These are phyloP conservation scores for Aradophagus sp. DNA, from an alignment of 1,140 invertebrate genomes.

Conservation along the genomic window DNA sequence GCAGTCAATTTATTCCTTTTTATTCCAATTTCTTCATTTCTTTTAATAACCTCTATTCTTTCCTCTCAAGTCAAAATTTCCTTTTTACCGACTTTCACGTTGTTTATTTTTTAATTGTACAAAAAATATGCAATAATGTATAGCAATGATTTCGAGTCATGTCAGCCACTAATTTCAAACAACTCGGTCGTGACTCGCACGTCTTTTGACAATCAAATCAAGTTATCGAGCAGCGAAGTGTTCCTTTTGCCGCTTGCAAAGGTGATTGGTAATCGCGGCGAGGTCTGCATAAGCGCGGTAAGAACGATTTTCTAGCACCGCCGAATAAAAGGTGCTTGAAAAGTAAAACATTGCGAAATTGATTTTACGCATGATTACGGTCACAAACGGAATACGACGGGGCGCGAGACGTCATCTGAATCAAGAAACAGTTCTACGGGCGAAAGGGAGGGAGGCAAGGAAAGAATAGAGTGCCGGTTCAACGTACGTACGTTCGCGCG, in stretches of 20 bases:
- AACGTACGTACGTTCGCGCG: constrained; percentile 41
- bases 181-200: too few species aligned
- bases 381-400: constrained; percentile 42
- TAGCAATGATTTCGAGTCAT: too few species aligned
- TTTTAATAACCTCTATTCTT: too few species aligned
- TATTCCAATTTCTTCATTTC: too few species aligned
- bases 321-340: constrained; percentile 47
- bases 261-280: constrained; percentile 27
- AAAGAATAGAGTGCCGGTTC: constrained; percentile 47
- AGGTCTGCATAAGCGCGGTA: constrained; percentile 1
- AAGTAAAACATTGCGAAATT: constrained; percentile 50
- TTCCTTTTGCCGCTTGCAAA: constrained; percentile 33
- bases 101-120: too few species aligned
- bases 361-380: constrained; percentile 56
- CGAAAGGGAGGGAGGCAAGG: too few species aligned
- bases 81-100: too few species aligned
- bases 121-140: too few species aligned
- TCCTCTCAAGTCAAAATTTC: too few species aligned
- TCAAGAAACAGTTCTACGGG: constrained; percentile 45
- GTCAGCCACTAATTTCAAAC: too few species aligned
- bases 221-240: constrained; percentile 1
- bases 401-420: constrained; percentile 44
- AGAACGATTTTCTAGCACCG: constrained; percentile 34
- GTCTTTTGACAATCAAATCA: constrained; percentile 10
- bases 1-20: too few species aligned